Base-by-base conservation (phyloP, 2,113 vertebrate species). In the Poicephalus meyeri region DNA sequence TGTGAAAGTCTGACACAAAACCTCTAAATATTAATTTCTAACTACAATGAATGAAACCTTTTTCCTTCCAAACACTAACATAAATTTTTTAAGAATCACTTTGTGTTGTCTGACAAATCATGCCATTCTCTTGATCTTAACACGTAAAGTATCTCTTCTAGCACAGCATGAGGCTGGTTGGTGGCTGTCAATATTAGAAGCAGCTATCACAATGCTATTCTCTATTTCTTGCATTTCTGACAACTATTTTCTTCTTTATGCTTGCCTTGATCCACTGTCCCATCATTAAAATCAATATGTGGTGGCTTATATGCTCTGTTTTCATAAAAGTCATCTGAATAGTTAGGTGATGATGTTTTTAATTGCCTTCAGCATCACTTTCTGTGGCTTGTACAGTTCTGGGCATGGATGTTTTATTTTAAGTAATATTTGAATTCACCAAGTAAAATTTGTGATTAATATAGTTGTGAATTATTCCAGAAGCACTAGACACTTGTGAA, bases 391-490 rank as follows among this genome's bases (percentile, higher is more conserved):
- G 28, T 13, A 68, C 19, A 35, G 28, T 79, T 95, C 52, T 78
- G 21, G 25, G 10, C 28, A 69, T 26, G 47, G 77, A 50, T 25
- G 35, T 52, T 86, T 96, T 91, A 71, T 94, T 88, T 96, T 66
- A 90, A 91, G 86, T 42, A 89, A 88, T 87, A 88, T 91, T 89
- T 79, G 25, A 95, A 96, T 86, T 79, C 73, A 72, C 53, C 53
- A 53, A 81, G 73, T 87, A 91, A 81, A 95, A 96, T 79, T 93
- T 94, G 35, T 93, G 88, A 96, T 94, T 96, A 96, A 96, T 93
- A 66, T 61, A 91, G 65, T 70, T 92, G 52, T 84, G 73, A 95
- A 93, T 96, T 96, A 94, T 91, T 92, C 39, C 86, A 94, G 35
- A 25, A 93, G 70, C 41, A 84, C 73, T 87, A 95, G 80, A 92